Percentiles rank a stretch among this genome's conserved stretches.
Evolutionary conservation across 2,888 invertebrate genomes (phyloP).

Genomic region (Neria commutata): DNA sequence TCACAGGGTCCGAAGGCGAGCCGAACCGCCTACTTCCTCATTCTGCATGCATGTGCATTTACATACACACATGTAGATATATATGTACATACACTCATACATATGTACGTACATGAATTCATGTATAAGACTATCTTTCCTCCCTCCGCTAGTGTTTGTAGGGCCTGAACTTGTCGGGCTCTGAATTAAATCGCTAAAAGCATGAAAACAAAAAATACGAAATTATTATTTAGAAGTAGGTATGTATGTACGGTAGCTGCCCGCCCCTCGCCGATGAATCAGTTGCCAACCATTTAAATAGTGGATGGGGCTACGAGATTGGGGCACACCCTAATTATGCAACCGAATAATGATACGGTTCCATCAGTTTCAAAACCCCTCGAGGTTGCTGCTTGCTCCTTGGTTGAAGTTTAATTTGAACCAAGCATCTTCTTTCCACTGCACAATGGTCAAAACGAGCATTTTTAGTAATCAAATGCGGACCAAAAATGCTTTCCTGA

Average conservation of each 20-base stretch:
- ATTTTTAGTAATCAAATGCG: too few relatives aligned
- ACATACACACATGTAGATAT: background rate
- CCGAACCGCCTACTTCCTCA: background rate
- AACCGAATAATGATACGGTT: slow-evolving; percentile 61
- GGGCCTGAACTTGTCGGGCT: too few relatives aligned
- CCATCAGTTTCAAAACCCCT: slow-evolving; percentile 38
- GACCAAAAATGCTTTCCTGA: too few relatives aligned
- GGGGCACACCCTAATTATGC: slow-evolving; percentile 55
- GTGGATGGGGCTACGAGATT: slow-evolving; percentile 20
- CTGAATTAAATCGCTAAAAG: too few relatives aligned
- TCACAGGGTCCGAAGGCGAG: background rate
- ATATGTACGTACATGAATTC: too few relatives aligned
- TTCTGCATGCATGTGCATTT: background rate
- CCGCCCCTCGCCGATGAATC: too few relatives aligned
- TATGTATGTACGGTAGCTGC: background rate
- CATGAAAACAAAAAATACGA: too few relatives aligned
- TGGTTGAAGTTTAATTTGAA: background rate
- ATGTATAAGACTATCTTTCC: too few relatives aligned
- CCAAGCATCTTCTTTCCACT: slow-evolving; percentile 1
- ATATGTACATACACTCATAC: too few relatives aligned
- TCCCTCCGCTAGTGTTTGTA: too few relatives aligned
- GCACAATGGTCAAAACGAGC: background rate
- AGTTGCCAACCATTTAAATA: background rate
- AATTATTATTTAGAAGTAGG: too few relatives aligned
- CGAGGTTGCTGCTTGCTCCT: slow-evolving; percentile 34